phyloP scores from a whole-genome alignment of 1,140 invertebrate genomes.

The Coelopa frigida region DNA sequence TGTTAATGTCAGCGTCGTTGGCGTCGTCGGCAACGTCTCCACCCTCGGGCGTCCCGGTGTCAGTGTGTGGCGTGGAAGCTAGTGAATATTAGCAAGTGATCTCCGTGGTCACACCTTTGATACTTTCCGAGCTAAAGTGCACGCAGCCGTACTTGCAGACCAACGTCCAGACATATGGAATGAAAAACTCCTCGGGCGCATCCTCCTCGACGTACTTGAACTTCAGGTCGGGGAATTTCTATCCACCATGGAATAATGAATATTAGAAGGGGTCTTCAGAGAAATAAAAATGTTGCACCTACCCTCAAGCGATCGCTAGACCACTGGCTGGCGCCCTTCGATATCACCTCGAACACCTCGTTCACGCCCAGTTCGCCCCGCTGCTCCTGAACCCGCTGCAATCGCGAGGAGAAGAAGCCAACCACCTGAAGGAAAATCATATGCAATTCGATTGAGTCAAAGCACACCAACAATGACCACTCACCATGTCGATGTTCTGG shows the following conservation, averaged over 20 bases:
- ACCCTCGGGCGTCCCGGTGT: neutral
- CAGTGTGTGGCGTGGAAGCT: neutral
- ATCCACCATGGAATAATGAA: constrained; percentile 8
- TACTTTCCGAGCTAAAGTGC: constrained; percentile 64
- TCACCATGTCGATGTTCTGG: constrained; percentile 92
- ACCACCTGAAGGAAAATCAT: constrained; percentile 58
- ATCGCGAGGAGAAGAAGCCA: constrained; percentile 73
- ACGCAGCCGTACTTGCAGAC: constrained; percentile 73
- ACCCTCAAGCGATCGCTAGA: constrained; percentile 86
- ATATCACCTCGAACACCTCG: constrained; percentile 79
- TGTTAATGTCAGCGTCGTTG: too few relatives aligned
- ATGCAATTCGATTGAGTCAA: neutral
- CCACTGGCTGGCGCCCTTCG: constrained; percentile 81
- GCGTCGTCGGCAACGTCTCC: neutral
- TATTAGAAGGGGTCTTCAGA: neutral
- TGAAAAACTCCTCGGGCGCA: constrained; percentile 97
- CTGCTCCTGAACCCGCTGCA: constrained; percentile 61
- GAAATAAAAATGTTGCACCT: constrained; percentile 22
- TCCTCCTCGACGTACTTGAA: constrained; percentile 99
- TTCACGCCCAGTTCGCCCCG: constrained; percentile 65
- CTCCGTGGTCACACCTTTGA: constrained; percentile 46
- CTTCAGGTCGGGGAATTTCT: constrained; percentile 98
- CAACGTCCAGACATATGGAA: constrained; percentile 96
- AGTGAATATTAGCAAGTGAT: constrained; percentile 38
- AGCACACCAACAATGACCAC: too few relatives aligned